Base-by-base conservation (phyloP, 2,888 invertebrate genomes). In the Eretmocerus hayati region DNA sequence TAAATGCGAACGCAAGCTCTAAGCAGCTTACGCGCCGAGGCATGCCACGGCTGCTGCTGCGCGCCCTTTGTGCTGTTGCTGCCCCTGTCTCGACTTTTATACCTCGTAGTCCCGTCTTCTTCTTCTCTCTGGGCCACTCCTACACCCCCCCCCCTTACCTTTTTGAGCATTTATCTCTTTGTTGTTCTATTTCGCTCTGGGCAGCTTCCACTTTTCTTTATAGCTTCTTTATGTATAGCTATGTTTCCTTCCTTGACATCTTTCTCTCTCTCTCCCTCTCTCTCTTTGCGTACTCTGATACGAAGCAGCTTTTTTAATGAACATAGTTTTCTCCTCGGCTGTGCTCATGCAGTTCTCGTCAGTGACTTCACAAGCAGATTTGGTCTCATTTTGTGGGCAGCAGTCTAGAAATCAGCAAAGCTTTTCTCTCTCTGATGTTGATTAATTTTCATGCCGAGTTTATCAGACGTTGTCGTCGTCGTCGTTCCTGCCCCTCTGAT, bases 21-120 rank as follows among this genome's bases (percentile, higher is more conserved):
- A 26, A 58, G 58, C 58, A 42, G 58, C 52, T 52, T 48, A 46
- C 23, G 26, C 26, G n/a, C n/a, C n/a, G n/a, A n/a, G n/a, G n/a
- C 4, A 22, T 18, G 21, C 23, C 39, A 21, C 26, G 31, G 38
- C 38, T 30, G 26, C 26, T 11, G 26, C 8, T 26, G 11, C 41
- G 38, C 43, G 32, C 18, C 42, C 47, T 42, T 35, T 35, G 32
- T 35, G 26, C 36, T 15, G 37, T 26, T 26, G 26, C 26, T 9
- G 26, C 26, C n/a, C n/a, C n/a, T n/a, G n/a, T 20, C 37, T 9
- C 19, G 8, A 3, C 35, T n/a, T 9, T 21, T 20, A 16, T 47
- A 20, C 21, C 37, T 36, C 33, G 20, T 9, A 18, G 6, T 5
- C 16, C 18, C 21, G 3, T 13, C 35, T 16, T 23, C 32, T 42